phyloP scores from a whole-genome alignment of 2,113 vertebrate species.

The Salvelinus sp. region DNA sequence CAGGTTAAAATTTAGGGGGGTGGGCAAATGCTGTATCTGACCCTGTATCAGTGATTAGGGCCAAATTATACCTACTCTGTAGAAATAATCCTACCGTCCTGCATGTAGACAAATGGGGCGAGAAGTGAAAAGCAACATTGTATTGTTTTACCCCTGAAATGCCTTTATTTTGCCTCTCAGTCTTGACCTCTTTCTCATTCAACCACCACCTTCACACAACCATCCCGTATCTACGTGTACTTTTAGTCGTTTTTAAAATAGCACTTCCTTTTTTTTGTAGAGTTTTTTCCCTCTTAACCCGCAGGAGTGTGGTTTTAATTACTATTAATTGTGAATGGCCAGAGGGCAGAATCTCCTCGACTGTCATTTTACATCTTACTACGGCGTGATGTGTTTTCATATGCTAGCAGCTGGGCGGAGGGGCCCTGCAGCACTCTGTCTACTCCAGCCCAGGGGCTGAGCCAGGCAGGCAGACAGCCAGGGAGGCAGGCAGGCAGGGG shows the following conservation, averaged over 20 bases:
- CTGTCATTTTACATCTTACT: constrained; percentile 68
- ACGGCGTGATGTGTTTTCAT: constrained; percentile 67
- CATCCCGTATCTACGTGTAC: background rate
- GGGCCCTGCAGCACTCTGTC: constrained; percentile 70
- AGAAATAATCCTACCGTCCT: background rate
- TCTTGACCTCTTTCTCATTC: background rate
- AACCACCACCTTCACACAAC: background rate
- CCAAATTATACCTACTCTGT: background rate
- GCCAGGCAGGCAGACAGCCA: background rate
- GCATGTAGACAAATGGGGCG: background rate
- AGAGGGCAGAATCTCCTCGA: constrained; percentile 66
- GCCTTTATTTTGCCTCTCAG: background rate
- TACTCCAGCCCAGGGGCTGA: constrained; percentile 50
- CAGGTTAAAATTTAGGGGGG: no score
- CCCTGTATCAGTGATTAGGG: no score
- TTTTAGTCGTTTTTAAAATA: constrained; percentile 21
- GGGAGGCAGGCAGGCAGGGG: background rate
- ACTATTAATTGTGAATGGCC: constrained; percentile 76
- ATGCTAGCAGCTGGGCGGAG: constrained; percentile 54
- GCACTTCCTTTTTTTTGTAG: constrained; percentile 39
- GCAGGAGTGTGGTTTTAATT: constrained; percentile 63
- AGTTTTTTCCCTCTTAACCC: constrained; percentile 47
- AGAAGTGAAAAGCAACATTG: background rate
- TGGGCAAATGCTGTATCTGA: no score
- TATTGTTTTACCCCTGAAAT: background rate